Percentiles rank a stretch among this genome's conserved stretches.
These are phyloP conservation scores for Machaerirhynchus nigripectus DNA, from an alignment of 2,113 vertebrate genomes.

Conservation along the genomic window DNA sequence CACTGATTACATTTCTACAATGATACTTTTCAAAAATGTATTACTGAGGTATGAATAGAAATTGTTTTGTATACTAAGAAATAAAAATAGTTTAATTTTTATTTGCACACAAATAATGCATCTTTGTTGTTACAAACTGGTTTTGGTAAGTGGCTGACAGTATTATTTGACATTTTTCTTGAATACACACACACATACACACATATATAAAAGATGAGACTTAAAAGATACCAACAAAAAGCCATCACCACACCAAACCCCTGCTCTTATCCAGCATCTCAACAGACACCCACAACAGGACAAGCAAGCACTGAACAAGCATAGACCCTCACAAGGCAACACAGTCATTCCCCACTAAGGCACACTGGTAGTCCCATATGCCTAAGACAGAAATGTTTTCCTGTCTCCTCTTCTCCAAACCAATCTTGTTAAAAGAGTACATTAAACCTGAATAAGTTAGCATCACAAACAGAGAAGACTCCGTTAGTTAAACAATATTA, in stretches of 20 bases:
- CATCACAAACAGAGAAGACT: not conserved
- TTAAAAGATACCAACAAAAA: not conserved
- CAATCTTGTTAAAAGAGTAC: not conserved
- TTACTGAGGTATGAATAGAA: not conserved
- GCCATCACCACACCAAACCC: not conserved
- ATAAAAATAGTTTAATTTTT: not conserved
- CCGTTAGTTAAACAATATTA: not conserved
- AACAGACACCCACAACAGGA: not conserved
- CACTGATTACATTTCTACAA: not conserved
- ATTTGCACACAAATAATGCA: not conserved
- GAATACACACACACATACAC: not conserved
- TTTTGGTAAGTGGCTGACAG: not conserved
- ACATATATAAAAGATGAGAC: not conserved
- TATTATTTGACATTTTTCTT: not conserved
- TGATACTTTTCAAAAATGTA: not conserved
- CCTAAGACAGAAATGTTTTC: not conserved
- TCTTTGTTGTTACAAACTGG: not conserved
- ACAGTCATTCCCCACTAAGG: not conserved
- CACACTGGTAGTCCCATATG: accelerated
- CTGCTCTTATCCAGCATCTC: not conserved
- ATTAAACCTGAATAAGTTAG: not conserved
- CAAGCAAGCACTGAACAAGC: not conserved
- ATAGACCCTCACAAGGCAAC: not conserved
- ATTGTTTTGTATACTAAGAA: not conserved
- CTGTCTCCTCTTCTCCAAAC: not conserved